Evolutionary conservation across 2,797 vertebrate species (phyloP).

Genomic region (Liasis olivaceus): DNA sequence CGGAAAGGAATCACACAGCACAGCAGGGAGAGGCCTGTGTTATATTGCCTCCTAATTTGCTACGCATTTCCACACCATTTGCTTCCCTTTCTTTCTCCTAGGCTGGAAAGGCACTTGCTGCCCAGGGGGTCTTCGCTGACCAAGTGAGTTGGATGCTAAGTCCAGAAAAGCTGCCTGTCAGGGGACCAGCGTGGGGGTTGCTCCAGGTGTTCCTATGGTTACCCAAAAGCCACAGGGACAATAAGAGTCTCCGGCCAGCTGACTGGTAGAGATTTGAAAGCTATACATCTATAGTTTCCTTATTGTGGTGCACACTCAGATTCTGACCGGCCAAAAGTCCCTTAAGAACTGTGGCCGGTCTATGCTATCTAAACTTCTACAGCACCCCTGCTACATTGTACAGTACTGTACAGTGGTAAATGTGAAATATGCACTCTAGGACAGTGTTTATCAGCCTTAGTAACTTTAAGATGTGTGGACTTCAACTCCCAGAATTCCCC

Average conservation of each 20-base stretch:
- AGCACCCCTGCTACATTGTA: neutral
- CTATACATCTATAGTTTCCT: fast-evolving
- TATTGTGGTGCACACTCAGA: neutral
- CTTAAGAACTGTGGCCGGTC: neutral
- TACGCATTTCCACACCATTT: conserved; percentile 70
- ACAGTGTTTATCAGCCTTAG: too few species aligned
- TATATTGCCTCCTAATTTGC: conserved; percentile 66
- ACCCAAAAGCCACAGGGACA: neutral
- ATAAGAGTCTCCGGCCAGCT: neutral
- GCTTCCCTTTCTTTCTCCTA: conserved; percentile 63
- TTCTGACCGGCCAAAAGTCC: neutral
- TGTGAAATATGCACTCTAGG: neutral
- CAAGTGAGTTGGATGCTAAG: neutral
- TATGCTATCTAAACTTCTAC: conserved; percentile 27
- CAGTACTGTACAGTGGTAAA: neutral
- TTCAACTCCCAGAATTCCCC: too few species aligned
- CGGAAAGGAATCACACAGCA: conserved; percentile 48
- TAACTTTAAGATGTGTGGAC: too few species aligned
- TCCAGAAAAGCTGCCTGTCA: conserved; percentile 18
- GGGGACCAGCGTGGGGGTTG: fast-evolving
- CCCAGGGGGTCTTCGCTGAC: conserved; percentile 52
- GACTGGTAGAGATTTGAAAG: neutral
- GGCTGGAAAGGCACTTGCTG: conserved; percentile 46
- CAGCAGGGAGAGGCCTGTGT: conserved; percentile 57
- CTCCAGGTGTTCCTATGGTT: neutral